Conservation (phyloP, 2,888 invertebrate species). For the Spicauda simplicius region DNA sequence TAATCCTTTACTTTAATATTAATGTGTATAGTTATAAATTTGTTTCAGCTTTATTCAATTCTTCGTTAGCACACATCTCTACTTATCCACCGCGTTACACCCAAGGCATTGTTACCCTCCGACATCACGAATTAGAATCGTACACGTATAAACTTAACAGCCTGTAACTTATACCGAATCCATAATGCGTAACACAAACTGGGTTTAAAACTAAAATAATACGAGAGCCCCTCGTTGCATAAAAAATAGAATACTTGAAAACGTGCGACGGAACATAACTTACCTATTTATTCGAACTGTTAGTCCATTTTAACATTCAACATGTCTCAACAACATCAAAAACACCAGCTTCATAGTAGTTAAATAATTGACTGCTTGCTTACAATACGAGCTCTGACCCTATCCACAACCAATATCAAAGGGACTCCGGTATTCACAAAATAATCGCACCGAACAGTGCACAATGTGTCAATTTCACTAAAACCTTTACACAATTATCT, state of each 20-base stretch:
- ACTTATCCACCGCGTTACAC: slow-evolving; percentile 43
- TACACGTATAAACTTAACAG: slow-evolving; percentile 49
- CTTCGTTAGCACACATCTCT: slow-evolving; percentile 41
- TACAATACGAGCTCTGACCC: slow-evolving; percentile 14
- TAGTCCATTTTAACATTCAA: slow-evolving; percentile 15
- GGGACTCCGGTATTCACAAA: slow-evolving; percentile 40
- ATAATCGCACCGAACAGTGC: slow-evolving; percentile 47
- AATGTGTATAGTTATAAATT: slow-evolving; percentile 75
- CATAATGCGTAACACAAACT: slow-evolving; percentile 43
- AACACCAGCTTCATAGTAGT: slow-evolving; percentile 18
- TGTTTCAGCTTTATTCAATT: slow-evolving; percentile 65
- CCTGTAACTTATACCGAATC: slow-evolving; percentile 49
- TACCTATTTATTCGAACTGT: slow-evolving; percentile 26
- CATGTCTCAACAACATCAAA: slow-evolving; percentile 5
- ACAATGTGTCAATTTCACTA: slow-evolving; percentile 57
- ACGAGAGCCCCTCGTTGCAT: slow-evolving; percentile 36
- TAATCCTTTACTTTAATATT: slow-evolving; percentile 73
- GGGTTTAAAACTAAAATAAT: slow-evolving; percentile 45
- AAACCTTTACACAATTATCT: slow-evolving; percentile 71
- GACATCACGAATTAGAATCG: slow-evolving; percentile 42
- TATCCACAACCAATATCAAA: slow-evolving; percentile 29
- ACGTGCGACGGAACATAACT: slow-evolving; percentile 19
- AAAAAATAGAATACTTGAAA: slow-evolving; percentile 13
- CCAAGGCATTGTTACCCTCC: slow-evolving; percentile 62
- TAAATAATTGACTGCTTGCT: slow-evolving; percentile 35